Base-by-base conservation (phyloP, 2,113 vertebrate species). In the Megalops atlanticus region DNA sequence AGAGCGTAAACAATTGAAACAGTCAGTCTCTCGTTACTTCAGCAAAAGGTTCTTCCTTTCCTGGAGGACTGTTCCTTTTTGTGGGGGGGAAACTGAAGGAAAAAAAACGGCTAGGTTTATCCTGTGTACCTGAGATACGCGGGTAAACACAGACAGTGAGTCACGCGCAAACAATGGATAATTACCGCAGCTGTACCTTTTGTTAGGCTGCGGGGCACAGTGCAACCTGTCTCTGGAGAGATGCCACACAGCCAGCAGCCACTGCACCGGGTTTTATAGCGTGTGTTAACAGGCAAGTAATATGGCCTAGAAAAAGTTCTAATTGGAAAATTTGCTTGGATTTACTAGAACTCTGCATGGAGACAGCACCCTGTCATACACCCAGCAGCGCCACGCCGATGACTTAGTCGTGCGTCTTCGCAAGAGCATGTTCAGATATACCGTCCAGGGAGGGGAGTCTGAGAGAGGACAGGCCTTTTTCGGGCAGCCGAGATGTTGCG, bases 291-390 rank as follows among this genome's bases (percentile, higher is more conserved):
- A 70, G 81, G 78, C 78, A 82, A 74, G 82, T 80, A 87, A 89
- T 82, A 76, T 76, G 68, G 7, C 31, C 14, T 33, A 74, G 77
- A 85, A 82, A 79, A 84, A 80, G 54, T 79, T 84, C 80, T 78
- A 82, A 89, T 78, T 84, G 84, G 43, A 77, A 79, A 84, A 91
- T 91, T 84, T 87, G 84, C 82, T 86, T 74, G 78, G 78, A 86
- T 88, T 88, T 87, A 86, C 85, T 83, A 73, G 78, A 80, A 24
- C 54, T 84, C 87, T 82, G 80, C 84, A 72, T 81, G 83, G 16
- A 74, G 77, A 86, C 84, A 71, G 78, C 33, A 31, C 43, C 84
- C 81, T 86, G 86, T 88, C 88, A 85, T 74, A 54, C 38, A 70
- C 36, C 43, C 73, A 12, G 11, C 36, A 49, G 64, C 15, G 45